Base-by-base conservation (phyloP, 2,888 invertebrate genomes). In the Caenorhabditis zanzibari region DNA sequence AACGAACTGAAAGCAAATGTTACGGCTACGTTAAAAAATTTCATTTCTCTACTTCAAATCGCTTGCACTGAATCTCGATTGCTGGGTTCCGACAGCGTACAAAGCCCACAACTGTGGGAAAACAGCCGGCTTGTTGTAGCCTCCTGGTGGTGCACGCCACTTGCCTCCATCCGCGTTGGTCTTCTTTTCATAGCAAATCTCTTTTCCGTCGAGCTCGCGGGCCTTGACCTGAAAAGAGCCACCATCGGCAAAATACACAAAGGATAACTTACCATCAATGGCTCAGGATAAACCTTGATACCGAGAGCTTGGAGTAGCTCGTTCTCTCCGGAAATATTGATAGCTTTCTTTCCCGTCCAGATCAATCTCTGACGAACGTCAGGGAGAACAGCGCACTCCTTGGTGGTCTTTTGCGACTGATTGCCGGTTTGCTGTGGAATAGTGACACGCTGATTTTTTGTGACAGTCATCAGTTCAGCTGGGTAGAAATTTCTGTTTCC, bases 391-490 rank as follows among this genome's bases (percentile, higher is more conserved):
- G 84, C 84, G n/a, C 84, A 84, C 58, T 84, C 84, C 58, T 71
- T 86, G 12, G 86, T 89, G 0, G 86, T 85, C 19, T 56, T 28
- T 14, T 81, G 71, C 10, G 72, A 80, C 76, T 88, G 86, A 1
- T 68, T 41, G 2, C 82, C 26, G 3, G 86, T 88, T 28, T 82
- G 80, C 59, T 89, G 88, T 1, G 81, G 73, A 38, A 87, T 82
- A 0, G 85, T 85, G 0, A 89, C 89, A 1, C 89, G 80, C 69
- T 89, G 89, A 54, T 81, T 85, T 22, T 76, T 82, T 10, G 81
- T 26, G 35, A 89, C 82, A 0, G 59, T 68, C 68, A 82, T 58
- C 41, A 87, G 12, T 47, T 89, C 89, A 74, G 85, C 79, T 1
- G 89, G 89, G 24, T 72, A 87, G 56, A 54, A 69, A 68, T 83